Evolutionary conservation across 1,140 invertebrate species (phyloP).

Genomic region (Philotrypesis tridentata): DNA sequence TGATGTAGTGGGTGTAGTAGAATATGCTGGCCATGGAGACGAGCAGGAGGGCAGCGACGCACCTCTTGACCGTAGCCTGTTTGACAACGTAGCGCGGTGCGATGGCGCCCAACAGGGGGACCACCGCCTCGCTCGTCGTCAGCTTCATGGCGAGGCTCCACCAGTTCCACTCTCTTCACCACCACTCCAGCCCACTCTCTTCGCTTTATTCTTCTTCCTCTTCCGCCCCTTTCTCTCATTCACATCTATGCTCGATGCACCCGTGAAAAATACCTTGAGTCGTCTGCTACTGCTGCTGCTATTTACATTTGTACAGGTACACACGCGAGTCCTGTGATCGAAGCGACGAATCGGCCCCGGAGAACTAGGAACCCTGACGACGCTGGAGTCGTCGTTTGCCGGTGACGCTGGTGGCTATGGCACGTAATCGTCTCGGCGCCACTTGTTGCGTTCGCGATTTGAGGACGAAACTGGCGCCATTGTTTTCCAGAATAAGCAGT

Average conservation of each 20-base stretch:
- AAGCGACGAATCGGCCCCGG: too few species aligned
- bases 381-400: neutral
- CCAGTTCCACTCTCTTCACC: neutral
- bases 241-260: neutral
- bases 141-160: constrained; percentile 67
- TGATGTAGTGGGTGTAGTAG: constrained; percentile 83
- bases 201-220: neutral
- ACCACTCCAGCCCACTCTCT: neutral
- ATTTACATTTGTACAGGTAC: constrained; percentile 31
- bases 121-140: constrained; percentile 65
- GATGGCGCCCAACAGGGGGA: constrained; percentile 68
- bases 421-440: constrained; percentile 29
- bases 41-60: constrained; percentile 79
- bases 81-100: constrained; percentile 77
- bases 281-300: too few species aligned
- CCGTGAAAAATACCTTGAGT: neutral
- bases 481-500: constrained; percentile 34
- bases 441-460: constrained; percentile 61
- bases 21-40: constrained; percentile 82
- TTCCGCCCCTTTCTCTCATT: neutral
- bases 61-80: constrained; percentile 82
- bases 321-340: neutral
- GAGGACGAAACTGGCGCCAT: constrained; percentile 57
- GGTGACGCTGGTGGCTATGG: neutral
- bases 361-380: neutral